phyloP scores from a whole-genome alignment of 2,113 vertebrate genomes.

The Coracopsis vasa region DNA sequence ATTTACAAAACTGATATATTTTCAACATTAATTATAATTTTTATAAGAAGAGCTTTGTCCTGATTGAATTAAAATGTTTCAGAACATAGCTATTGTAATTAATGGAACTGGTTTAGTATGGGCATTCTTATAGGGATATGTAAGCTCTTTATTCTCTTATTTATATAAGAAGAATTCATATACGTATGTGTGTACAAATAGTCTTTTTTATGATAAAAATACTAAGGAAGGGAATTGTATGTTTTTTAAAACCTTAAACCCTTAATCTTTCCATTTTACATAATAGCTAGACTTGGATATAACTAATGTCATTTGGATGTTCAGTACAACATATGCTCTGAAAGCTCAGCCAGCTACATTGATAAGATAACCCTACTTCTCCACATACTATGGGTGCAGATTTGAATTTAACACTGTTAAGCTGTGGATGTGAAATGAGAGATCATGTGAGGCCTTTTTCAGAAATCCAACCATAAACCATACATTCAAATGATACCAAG shows the following conservation, averaged over 20 bases:
- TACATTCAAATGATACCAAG: conserved; percentile 16
- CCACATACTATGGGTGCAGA: not conserved
- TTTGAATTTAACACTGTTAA: conserved; percentile 40
- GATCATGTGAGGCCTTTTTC: conserved; percentile 5
- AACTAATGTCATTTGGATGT: conserved; percentile 41
- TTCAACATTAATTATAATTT: not conserved
- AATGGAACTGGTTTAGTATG: not conserved
- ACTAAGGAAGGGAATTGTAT: not conserved
- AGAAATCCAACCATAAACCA: conserved; percentile 19
- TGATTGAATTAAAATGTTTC: not conserved
- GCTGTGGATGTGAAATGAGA: conserved; percentile 27
- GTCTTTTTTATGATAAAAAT: not conserved
- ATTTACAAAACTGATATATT: not conserved
- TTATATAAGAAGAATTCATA: not conserved
- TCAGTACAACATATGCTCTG: conserved; percentile 22
- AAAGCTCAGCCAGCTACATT: conserved; percentile 23
- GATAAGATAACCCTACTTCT: conserved; percentile 35
- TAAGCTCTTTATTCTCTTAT: not conserved
- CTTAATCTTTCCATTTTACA: not conserved
- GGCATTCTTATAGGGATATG: not conserved
- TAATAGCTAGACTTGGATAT: conserved; percentile 1
- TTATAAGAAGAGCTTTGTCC: not conserved
- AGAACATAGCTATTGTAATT: not conserved
- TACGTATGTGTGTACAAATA: not conserved
- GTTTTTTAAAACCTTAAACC: conserved; percentile 21